phyloP scores from a whole-genome alignment of 2,113 vertebrate genomes.

The Lathamus discolor region DNA sequence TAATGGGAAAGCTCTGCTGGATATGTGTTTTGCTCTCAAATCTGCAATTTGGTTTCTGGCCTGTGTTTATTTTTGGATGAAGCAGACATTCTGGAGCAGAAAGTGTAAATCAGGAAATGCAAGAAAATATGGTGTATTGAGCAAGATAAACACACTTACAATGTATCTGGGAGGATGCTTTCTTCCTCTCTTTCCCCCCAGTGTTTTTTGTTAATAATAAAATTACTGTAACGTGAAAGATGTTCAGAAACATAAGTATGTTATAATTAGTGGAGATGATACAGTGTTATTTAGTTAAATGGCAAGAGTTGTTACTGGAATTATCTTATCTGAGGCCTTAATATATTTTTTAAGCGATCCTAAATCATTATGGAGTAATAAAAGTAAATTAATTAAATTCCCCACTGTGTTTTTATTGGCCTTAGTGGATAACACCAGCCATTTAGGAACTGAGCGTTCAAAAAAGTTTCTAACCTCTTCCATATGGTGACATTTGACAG shows the following conservation, averaged over 20 bases:
- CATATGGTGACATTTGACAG: slow-evolving; percentile 53
- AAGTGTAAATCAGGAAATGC: slow-evolving; percentile 20
- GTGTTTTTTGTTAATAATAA: neutral
- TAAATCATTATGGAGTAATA: slow-evolving; percentile 6
- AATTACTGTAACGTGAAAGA: neutral
- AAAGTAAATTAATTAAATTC: slow-evolving; percentile 47
- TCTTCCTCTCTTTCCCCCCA: neutral
- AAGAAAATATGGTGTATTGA: neutral
- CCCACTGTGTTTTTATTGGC: slow-evolving; percentile 16
- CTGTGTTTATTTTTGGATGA: slow-evolving; percentile 29
- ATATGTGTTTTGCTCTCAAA: neutral
- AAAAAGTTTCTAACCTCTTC: slow-evolving; percentile 55
- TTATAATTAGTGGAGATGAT: neutral
- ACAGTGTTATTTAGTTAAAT: neutral
- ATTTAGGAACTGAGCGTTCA: slow-evolving; percentile 31
- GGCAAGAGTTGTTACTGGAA: neutral
- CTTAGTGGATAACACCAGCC: neutral
- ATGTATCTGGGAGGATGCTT: neutral
- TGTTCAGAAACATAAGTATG: neutral
- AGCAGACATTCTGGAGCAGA: neutral
- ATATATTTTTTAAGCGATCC: neutral
- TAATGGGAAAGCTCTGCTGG: slow-evolving; percentile 21
- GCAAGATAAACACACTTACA: neutral
- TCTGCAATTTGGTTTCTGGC: neutral
- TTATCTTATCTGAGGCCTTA: neutral